A percentile compares a stretch with the other conserved stretches of the same genome.
Conservation (phyloP, 2,113 vertebrate species). For the Pipra filicauda region DNA sequence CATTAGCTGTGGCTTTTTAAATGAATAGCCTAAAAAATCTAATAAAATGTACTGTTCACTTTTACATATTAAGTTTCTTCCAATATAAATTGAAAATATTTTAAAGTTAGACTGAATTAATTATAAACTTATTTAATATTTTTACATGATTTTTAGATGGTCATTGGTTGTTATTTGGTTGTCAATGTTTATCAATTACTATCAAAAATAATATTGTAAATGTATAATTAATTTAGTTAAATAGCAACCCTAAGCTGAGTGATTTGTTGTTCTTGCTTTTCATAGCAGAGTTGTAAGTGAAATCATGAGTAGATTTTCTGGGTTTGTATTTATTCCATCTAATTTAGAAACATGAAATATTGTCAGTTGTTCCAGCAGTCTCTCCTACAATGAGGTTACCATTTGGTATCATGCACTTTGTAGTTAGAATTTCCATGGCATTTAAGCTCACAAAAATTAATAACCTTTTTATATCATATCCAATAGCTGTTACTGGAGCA, state of each 20-base stretch:
- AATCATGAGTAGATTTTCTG: neutral
- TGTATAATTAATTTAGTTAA: neutral
- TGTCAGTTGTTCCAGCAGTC: neutral
- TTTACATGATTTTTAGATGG: neutral
- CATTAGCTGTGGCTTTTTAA: neutral
- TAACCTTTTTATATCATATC: slow-evolving; percentile 30
- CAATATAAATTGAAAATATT: neutral
- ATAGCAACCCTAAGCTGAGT: neutral
- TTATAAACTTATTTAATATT: neutral
- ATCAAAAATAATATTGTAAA: neutral
- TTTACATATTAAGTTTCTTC: neutral
- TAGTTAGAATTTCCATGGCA: neutral
- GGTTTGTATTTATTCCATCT: neutral
- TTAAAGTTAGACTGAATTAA: neutral
- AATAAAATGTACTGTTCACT: neutral
- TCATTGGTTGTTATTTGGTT: neutral
- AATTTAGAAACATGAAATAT: neutral
- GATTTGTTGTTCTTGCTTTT: neutral
- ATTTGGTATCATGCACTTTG: neutral
- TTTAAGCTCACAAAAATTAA: neutral
- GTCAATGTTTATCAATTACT: neutral
- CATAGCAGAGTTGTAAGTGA: neutral
- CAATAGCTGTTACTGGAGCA: slow-evolving; percentile 93
- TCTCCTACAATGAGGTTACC: neutral
- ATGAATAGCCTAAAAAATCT: neutral